Evolutionary conservation across 2,888 invertebrate species (phyloP), one percentile per base, ranked within the genome.

Genomic region (Microplitis deprimator): DNA sequence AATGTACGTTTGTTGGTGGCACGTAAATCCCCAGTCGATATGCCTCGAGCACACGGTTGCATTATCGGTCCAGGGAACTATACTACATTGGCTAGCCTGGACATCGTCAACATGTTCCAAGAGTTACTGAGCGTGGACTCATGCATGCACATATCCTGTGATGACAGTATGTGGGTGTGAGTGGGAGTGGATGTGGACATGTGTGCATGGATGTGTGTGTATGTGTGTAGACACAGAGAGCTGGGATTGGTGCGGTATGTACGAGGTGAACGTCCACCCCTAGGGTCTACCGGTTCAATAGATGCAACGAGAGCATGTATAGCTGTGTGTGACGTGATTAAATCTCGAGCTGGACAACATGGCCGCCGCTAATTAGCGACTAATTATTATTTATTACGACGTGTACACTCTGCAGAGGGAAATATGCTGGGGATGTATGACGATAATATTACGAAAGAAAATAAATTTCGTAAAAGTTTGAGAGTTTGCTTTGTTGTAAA

Each of bases 351-450:
- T 82, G 82, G 82, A 82, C 86, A 87, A 85, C 85, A 87, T 87
- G 86, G 85, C 86, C 83, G 86, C 84, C 83, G 86, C 87, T 88
- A 88, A 88, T 88, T 88, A 88, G 84, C 83, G 86, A 84, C 88
- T 87, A 87, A 88, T 88, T 88, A 88, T 88, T 87, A 88, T 88
- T 88, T 88, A 88, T 88, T 87, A 84, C 85, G n/a, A 59, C n/a
- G 20, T 38, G 69, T 38, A 60, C 38, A 29, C 17, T 41, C 20
- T 2, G 13, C 13, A 62, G n/a, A 17, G 16, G n/a, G 16, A 17
- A 17, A 62, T 62, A n/a, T n/a, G 8, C 59, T 59, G 10, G 29
- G 29, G 29, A 29, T 29, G 29, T 29, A 29, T 29, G 29, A 29
- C 29, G 29, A 29, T 29, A 29, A 29, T 29, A 29, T 4, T 29